These are phyloP conservation scores for Cydia pomonella DNA, from an alignment of 1,140 invertebrate genomes.

Conservation along the genomic window DNA sequence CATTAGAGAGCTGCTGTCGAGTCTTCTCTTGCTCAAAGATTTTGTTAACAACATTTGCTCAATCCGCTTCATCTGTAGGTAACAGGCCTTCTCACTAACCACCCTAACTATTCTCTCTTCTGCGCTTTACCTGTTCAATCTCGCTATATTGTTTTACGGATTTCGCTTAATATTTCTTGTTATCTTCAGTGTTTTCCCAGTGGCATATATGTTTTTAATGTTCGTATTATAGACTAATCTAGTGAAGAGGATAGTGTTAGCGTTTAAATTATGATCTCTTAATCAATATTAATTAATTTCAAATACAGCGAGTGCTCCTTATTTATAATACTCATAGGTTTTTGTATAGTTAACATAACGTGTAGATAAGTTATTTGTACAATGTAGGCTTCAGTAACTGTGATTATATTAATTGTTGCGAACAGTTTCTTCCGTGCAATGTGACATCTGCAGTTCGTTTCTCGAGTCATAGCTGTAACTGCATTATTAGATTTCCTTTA, in stretches of 20 bases:
- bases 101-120: not conserved
- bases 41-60: slow-evolving; percentile 78
- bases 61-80: slow-evolving; percentile 56
- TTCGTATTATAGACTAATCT: slow-evolving; percentile 74
- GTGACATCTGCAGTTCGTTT: not conserved
- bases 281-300: slow-evolving; percentile 80
- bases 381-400: slow-evolving; percentile 50
- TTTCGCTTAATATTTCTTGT: slow-evolving; percentile 43
- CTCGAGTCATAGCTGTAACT: slow-evolving; percentile 3
- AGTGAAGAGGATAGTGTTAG: slow-evolving; percentile 68
- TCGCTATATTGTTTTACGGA: slow-evolving; percentile 37
- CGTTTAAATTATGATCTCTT: slow-evolving; percentile 80
- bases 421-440: slow-evolving; percentile 20
- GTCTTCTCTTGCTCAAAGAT: slow-evolving; percentile 74
- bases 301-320: slow-evolving; percentile 65
- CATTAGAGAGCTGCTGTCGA: slow-evolving; percentile 64
- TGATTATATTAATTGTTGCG: slow-evolving; percentile 43
- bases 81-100: slow-evolving; percentile 1
- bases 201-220: slow-evolving; percentile 67
- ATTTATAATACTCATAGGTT: slow-evolving; percentile 81
- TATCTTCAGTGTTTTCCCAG: slow-evolving; percentile 49
- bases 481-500: slow-evolving; percentile 36
- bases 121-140: not conserved
- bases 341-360: slow-evolving; percentile 62
- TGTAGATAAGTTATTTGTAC: slow-evolving; percentile 52